phyloP scores from a whole-genome alignment of 2,113 vertebrate species.

The Hydrolagus affinis region DNA sequence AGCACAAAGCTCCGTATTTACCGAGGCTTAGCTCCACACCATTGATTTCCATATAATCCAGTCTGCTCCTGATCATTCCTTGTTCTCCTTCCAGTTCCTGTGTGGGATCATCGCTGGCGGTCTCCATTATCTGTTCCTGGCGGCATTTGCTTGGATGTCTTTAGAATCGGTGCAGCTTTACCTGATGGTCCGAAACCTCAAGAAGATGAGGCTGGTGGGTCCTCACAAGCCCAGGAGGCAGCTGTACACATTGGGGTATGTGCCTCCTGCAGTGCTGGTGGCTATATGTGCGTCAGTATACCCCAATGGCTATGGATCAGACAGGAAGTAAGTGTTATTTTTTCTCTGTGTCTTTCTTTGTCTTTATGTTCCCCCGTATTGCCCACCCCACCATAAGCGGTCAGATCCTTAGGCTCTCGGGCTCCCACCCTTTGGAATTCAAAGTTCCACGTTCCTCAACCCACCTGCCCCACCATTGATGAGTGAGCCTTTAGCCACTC shows the following conservation, averaged over 20 bases:
- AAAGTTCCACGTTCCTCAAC: not conserved
- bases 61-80: not conserved
- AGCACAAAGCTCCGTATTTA: too few species aligned
- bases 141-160: constrained; percentile 52
- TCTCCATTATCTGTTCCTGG: constrained; percentile 49
- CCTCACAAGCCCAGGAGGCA: constrained; percentile 36
- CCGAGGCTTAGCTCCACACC: too few species aligned
- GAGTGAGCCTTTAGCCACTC: not conserved
- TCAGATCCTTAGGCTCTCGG: not conserved
- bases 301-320: constrained; percentile 43
- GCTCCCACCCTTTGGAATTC: too few species aligned
- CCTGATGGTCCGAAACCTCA: constrained; percentile 49
- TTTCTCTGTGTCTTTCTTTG: not conserved
- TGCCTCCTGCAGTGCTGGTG: constrained; percentile 43
- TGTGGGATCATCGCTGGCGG: constrained; percentile 39
- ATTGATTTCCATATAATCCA: not conserved
- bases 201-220: constrained; percentile 45
- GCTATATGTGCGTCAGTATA: constrained; percentile 37
- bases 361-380: not conserved
- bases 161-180: constrained; percentile 47
- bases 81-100: constrained; percentile 35
- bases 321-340: constrained; percentile 41
- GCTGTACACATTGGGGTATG: constrained; percentile 46
- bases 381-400: not conserved
- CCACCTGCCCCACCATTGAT: not conserved